Conservation (phyloP, 2,113 vertebrate species). For the Brachyhypopomus gauderio region DNA sequence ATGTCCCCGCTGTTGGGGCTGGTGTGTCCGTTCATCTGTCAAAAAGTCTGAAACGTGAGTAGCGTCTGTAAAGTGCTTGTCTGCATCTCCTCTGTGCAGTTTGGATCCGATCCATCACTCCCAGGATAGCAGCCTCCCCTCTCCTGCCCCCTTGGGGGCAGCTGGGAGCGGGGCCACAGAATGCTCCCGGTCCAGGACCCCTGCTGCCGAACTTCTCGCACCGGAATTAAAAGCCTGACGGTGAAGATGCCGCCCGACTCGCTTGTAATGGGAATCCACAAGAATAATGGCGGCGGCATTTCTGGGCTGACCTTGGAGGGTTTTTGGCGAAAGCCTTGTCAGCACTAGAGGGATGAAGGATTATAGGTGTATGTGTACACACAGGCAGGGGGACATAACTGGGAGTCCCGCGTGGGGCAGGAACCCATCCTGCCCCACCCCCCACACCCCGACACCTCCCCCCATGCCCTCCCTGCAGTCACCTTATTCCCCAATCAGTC, state of each 20-base stretch:
- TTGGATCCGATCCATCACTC: constrained; percentile 30
- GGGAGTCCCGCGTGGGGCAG: background rate
- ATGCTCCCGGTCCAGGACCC: background rate
- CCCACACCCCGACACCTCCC: background rate
- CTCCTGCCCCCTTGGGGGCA: background rate
- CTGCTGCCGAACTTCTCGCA: background rate
- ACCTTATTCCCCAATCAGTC: constrained; percentile 14
- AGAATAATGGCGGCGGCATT: constrained; percentile 26
- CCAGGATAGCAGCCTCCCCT: background rate
- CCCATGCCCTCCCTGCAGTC: background rate
- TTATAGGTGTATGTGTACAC: constrained; percentile 33
- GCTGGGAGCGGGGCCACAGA: constrained; percentile 29
- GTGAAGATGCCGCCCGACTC: background rate
- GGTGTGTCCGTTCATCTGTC: constrained; percentile 28
- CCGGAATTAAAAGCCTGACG: background rate
- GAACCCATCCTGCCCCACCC: background rate
- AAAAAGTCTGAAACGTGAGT: constrained; percentile 41
- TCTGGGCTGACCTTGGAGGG: constrained; percentile 29
- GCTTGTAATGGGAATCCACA: constrained; percentile 7
- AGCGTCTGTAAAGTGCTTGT: constrained; percentile 22
- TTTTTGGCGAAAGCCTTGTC: constrained; percentile 18
- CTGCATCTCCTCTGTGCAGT: constrained; percentile 22
- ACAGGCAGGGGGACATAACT: constrained; percentile 10
- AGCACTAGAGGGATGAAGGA: constrained; percentile 25
- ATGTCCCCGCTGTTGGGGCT: constrained; percentile 49